Percentiles rank a stretch among this genome's conserved stretches.
These are phyloP conservation scores for Andrena hattorfiana DNA, from an alignment of 2,888 invertebrate genomes.

Conservation along the genomic window DNA sequence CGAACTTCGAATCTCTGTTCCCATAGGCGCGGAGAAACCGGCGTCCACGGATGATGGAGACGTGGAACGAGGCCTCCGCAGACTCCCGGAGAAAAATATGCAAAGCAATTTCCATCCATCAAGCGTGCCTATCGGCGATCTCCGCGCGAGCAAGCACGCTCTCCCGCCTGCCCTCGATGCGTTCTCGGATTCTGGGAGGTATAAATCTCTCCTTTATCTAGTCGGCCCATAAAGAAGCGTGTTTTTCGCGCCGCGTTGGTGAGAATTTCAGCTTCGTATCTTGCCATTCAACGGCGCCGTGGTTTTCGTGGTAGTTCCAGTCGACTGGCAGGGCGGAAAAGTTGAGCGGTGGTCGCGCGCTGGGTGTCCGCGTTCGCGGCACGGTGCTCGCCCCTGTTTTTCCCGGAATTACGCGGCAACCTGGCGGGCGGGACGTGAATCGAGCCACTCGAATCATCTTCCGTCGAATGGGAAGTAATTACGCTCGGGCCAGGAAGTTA, in stretches of 20 bases:
- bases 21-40: conserved; percentile 13
- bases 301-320: background rate
- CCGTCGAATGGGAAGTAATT: conserved; percentile 24
- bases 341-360: background rate
- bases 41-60: conserved; percentile 25
- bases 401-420: background rate
- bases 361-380: no score
- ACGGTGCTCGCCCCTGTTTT: background rate
- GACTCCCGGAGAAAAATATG: conserved; percentile 62
- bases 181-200: conserved; percentile 55
- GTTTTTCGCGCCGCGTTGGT: conserved; percentile 26
- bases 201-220: conserved; percentile 68
- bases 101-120: conserved; percentile 71
- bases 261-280: conserved; percentile 15
- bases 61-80: conserved; percentile 15
- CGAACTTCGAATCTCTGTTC: conserved; percentile 23
- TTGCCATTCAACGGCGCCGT: conserved; percentile 13
- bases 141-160: conserved; percentile 43
- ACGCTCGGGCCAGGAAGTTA: conserved; percentile 7
- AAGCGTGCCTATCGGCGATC: conserved; percentile 63
- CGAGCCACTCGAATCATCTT: background rate
- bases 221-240: conserved; percentile 48
- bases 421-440: no score
- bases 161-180: conserved; percentile 41
- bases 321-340: background rate